Evolutionary conservation across 2,888 invertebrate genomes (phyloP).

Genomic region (Chloroclysta siterata): DNA sequence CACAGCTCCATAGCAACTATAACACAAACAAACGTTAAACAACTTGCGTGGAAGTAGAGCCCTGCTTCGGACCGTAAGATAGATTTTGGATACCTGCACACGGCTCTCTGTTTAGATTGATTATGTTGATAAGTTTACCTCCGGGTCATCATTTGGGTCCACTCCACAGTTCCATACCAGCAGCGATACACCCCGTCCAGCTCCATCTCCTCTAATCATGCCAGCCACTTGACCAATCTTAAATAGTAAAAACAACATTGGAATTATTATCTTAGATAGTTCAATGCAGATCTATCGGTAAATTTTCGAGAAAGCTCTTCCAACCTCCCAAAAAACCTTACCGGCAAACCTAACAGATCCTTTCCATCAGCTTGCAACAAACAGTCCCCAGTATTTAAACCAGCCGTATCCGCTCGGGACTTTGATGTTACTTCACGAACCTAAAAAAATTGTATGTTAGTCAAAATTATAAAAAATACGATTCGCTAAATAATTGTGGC

Average conservation of each 20-base stretch:
- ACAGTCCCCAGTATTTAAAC: constrained; percentile 89
- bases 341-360: constrained; percentile 82
- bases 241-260: background rate
- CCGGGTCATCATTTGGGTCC: constrained; percentile 75
- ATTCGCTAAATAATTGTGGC: background rate
- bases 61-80: too few species aligned
- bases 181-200: constrained; percentile 63
- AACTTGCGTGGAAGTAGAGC: background rate
- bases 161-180: constrained; percentile 78
- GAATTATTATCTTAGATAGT: background rate
- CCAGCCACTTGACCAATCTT: constrained; percentile 77
- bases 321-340: constrained; percentile 46
- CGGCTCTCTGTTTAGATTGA: background rate
- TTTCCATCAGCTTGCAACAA: constrained; percentile 87
- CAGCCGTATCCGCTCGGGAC: constrained; percentile 87
- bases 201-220: constrained; percentile 72
- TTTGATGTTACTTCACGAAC: constrained; percentile 86
- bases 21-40: background rate
- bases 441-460: constrained; percentile 52
- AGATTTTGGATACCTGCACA: too few species aligned
- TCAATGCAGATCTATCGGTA: too few species aligned
- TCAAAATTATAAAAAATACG: background rate
- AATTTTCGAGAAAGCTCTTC: too few species aligned
- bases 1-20: constrained; percentile 75
- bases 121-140: constrained; percentile 46